Conservation (phyloP, 2,888 invertebrate species). For the Agapostemon virescens region DNA sequence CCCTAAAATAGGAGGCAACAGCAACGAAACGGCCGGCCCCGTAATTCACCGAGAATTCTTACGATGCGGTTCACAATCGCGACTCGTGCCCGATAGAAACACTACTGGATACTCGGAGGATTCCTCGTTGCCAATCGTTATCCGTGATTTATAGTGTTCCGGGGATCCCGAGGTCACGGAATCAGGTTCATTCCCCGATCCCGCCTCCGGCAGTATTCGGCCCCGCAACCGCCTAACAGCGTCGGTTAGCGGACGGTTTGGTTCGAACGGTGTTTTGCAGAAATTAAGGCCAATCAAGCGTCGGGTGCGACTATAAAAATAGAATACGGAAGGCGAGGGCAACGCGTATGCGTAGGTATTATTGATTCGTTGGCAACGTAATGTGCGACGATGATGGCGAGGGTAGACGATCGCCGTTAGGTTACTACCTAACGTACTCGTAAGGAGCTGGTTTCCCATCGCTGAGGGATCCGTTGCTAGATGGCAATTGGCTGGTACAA, state of each 20-base stretch:
- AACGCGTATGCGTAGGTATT: slow-evolving; percentile 53
- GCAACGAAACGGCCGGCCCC: not conserved
- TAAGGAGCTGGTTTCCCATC: slow-evolving; percentile 46
- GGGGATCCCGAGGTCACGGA: slow-evolving; percentile 46
- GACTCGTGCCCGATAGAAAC: slow-evolving; percentile 27
- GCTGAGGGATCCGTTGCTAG: slow-evolving; percentile 17
- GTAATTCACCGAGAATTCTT: slow-evolving; percentile 12
- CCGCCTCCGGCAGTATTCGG: not conserved
- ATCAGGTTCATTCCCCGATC: slow-evolving; percentile 42
- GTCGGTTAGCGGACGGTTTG: slow-evolving; percentile 1
- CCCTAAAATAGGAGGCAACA: not conserved
- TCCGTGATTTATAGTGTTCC: slow-evolving; percentile 48
- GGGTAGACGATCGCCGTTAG: slow-evolving; percentile 31
- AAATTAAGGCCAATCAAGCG: slow-evolving; percentile 40
- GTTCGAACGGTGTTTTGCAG: slow-evolving; percentile 44
- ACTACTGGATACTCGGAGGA: slow-evolving; percentile 18
- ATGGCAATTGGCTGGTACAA: slow-evolving; percentile 61
- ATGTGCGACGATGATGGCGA: slow-evolving; percentile 29
- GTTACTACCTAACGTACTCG: slow-evolving; percentile 12
- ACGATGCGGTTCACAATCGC: not conserved
- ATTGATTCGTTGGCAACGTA: slow-evolving; percentile 55
- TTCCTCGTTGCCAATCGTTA: slow-evolving; percentile 51
- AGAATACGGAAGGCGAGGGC: slow-evolving; percentile 28
- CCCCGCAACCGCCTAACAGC: not conserved
- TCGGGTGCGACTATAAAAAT: slow-evolving; percentile 28